Base-by-base conservation (phyloP, 2,113 vertebrate genomes). In the Motacilla tschutschensis region DNA sequence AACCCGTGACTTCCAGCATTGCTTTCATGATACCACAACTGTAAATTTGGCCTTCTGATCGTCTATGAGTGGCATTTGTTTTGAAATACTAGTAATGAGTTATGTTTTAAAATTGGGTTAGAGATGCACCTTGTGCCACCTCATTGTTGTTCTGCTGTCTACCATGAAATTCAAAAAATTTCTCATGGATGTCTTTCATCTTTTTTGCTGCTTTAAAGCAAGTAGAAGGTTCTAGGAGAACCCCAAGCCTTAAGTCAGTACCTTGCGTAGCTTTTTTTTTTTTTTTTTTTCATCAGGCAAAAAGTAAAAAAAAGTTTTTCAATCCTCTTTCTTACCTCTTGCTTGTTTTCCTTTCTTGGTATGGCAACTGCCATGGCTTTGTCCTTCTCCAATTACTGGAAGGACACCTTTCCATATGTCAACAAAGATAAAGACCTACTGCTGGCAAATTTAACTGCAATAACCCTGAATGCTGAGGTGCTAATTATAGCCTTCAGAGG, bases 1-100 rank as follows among this genome's bases (percentile, higher is more conserved):
- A 65, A 62, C 20, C 9, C 0, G 0, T 43, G 55, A 50, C 54
- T 71, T 71, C 4, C 25, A 40, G 12, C 38, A 40, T 35, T 77
- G 15, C 17, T 48, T 75, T 77, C 36, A n/a, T 62, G 20, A 25
- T 46, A 69, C 20, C 8, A 67, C 5, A 46, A 7, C 15, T 53
- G 14, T 31, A 76, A 43, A 50, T 73, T 19, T 79, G 16, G 3
- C 13, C 18, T 75, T 69, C 16, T 57, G 38, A 48, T 33, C n/a
- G 81, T 67, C 44, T 29, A 0, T 53, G 28, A 84, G 12, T 40
- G 10, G 6, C 20, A 60, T 44, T 14, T 60, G 25, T 33, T 55
- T 29, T 60, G 26, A 64, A 90, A 69, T 36, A n/a, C 8, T 41
- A 44, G 15, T 4, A 69, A 31, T 53, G 46, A 46, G 35, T 62